These are phyloP conservation scores for Hymenochirus boettgeri DNA, from an alignment of 2,113 vertebrate species.

Conservation along the genomic window DNA sequence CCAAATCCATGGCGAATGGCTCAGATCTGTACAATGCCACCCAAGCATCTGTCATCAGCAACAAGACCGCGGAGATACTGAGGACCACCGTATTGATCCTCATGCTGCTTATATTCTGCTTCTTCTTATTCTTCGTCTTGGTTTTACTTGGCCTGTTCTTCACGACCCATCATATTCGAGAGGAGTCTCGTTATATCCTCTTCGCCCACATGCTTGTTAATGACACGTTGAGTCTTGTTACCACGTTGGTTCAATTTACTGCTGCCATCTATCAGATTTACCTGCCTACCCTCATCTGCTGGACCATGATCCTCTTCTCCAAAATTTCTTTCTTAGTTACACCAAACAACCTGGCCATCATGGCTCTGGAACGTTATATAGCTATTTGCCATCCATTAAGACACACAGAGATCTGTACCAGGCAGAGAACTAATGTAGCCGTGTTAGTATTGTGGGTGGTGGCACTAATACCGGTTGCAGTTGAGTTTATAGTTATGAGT, in stretches of 20 bases:
- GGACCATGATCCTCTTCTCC: not conserved
- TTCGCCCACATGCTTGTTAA: slow-evolving; percentile 30
- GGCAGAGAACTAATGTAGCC: not conserved
- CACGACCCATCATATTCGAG: slow-evolving; percentile 12
- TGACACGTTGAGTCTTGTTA: slow-evolving; percentile 3
- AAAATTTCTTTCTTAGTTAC: not conserved
- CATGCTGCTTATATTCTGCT: not conserved
- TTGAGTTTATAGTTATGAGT: slow-evolving; percentile 10
- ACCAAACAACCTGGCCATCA: slow-evolving; percentile 19
- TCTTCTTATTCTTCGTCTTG: not conserved
- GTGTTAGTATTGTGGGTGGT: slow-evolving; percentile 14
- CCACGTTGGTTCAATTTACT: not conserved
- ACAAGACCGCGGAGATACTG: not conserved
- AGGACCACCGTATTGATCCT: not conserved
- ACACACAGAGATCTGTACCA: slow-evolving; percentile 12
- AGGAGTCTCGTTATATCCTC: slow-evolving; percentile 11
- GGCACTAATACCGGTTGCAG: not conserved
- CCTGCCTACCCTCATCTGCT: slow-evolving; percentile 7
- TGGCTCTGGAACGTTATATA: slow-evolving; percentile 29
- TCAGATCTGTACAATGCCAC: too few relatives aligned
- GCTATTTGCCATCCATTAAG: slow-evolving; percentile 17
- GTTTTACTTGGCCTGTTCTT: slow-evolving; percentile 7
- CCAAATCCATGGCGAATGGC: too few relatives aligned
- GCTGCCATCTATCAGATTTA: not conserved
- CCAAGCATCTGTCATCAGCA: too few relatives aligned